Base-by-base conservation (phyloP, 1,140 invertebrate species). In the Acyrthosiphon pisum region DNA sequence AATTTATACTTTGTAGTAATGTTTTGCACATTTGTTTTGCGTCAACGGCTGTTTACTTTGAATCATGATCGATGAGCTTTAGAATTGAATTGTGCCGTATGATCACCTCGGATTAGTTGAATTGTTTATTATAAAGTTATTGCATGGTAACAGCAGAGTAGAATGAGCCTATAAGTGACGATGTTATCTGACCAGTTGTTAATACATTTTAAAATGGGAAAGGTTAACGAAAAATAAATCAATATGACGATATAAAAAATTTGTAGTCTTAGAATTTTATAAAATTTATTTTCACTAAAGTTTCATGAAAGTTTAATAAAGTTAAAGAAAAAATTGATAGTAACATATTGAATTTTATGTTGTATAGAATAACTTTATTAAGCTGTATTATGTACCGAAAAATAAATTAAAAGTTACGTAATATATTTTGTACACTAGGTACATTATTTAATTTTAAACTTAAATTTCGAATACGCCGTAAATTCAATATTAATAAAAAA, bases 131-230 rank as follows among this genome's bases (percentile, higher is more conserved):
- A 68, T n/a, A 11, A 68, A 0, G 11, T 14, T 76, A 76, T 76
- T 6, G 0, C 6, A 4, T 1, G 1, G 18, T n/a, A 76, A n/a
- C 60, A 0, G 0, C 4, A 18, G 11, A n/a, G n/a, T 76, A 76
- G 60, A 76, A n/a, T 76, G 30, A 76, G 0, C 30, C 4, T 14
- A 14, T n/a, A 76, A n/a, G 30, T 4, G 14, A n/a, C n/a, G 2
- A 76, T 76, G n/a, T n/a, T 76, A n/a, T n/a, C 14, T 35, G 30
- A 20, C n/a, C 14, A 76, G n/a, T 76, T n/a, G 9, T n/a, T n/a
- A n/a, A n/a, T n/a, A n/a, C n/a, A n/a, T 3, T 22, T 53, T 14
- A 23, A 53, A 53, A 22, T 22, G 20, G 3, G 4, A 8, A 68
- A n/a, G 6, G 14, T 68, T 68, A n/a, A 76, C 14, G 6, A 18